Evolutionary conservation across 2,797 vertebrate genomes (phyloP), one percentile per base, ranked within the genome.

Genomic region (Eremophila alpestris): DNA sequence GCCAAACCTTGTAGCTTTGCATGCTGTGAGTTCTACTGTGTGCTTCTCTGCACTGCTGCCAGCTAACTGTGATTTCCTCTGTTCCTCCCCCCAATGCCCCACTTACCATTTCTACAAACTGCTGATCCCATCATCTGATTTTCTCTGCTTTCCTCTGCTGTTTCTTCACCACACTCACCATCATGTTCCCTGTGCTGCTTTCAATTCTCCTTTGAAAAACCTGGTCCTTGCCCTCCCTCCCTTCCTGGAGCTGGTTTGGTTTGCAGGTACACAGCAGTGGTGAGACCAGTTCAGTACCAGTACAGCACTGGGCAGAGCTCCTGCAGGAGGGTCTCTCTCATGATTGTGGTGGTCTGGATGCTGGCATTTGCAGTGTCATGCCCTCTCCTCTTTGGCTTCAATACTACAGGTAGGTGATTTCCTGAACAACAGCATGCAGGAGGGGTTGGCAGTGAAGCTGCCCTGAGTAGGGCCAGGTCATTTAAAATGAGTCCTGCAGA

Each of bases 371-470:
- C 99, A 0, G 99, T 99, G 78, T 99, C 99, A 13, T 99, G 99
- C 91, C 99, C 99, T 65, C 98, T 99, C 83, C 97, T 99, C 93
- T 99, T 99, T 65, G 99, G 99, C 93, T 98, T 99, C 97, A 99
- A 99, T 96, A 99, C 99, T 65, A 99, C 99, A 99, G 99, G 99
- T 99, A 97, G 98, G 55, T 75, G 56, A 73, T 2, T 5, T 49
- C 56, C 69, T 15, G 6, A 73, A 23, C 24, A 59, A 41, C 0
- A 24, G 67, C 56, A n/a, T 0, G 0, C 8, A 59, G 45, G 58
- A 73, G 11, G 22, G 56, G 15, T 6, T 90, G 60, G 70, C 85
- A 83, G 55, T 8, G 21, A 38, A 75, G 49, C 29, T 84, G 48
- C 34, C 34, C 32, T 75, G 8, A 71, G 56, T 46, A 6, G 16